phyloP scores from a whole-genome alignment of 2,888 invertebrate species.

The Scaptomyza flava region DNA sequence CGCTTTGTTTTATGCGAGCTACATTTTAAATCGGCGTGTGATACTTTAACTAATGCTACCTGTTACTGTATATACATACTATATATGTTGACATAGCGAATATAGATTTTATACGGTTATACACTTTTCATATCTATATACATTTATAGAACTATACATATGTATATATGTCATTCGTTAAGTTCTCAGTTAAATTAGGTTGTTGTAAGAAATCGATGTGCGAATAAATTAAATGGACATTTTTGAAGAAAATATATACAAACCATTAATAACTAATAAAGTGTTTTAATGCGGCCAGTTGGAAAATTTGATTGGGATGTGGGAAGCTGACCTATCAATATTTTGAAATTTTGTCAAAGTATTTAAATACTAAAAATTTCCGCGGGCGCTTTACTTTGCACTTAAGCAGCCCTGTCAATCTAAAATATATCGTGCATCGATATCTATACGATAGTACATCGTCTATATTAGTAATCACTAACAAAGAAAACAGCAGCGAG shows the following conservation, averaged over 20 bases:
- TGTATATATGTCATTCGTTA: conserved; percentile 51
- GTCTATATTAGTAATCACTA: background rate
- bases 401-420: conserved; percentile 11
- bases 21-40: conserved; percentile 72
- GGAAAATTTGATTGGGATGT: background rate
- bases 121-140: conserved; percentile 45
- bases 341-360: background rate
- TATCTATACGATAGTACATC: conserved; percentile 1
- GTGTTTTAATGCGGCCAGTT: background rate
- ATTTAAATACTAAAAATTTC: conserved; percentile 10
- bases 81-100: conserved; percentile 58
- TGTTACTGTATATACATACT: conserved; percentile 41
- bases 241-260: conserved; percentile 10
- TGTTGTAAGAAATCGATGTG: conserved; percentile 22
- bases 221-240: conserved; percentile 48
- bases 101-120: conserved; percentile 56
- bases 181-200: conserved; percentile 38
- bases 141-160: conserved; percentile 44
- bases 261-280: background rate
- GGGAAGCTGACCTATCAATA: background rate
- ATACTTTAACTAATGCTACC: conserved; percentile 73
- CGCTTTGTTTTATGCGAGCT: conserved; percentile 64
- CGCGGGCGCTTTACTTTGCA: background rate
- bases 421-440: conserved; percentile 19
- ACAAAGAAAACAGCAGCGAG: conserved; percentile 28